phyloP scores from a whole-genome alignment of 1,140 invertebrate species.

The Drosophila orosa region DNA sequence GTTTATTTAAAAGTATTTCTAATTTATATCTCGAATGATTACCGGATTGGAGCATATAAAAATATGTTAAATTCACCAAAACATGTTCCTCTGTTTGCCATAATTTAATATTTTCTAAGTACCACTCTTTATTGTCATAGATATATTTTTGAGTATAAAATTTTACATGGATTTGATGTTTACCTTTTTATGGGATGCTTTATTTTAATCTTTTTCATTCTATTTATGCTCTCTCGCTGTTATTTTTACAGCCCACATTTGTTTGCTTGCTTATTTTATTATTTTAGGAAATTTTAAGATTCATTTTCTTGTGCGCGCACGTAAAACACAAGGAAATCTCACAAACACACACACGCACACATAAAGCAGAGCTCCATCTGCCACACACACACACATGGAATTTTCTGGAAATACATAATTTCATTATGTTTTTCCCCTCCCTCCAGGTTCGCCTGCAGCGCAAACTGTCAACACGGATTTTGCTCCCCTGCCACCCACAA shows the following conservation, averaged over 20 bases:
- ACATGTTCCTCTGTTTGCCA: neutral
- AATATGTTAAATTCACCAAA: neutral
- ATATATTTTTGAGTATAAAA: neutral
- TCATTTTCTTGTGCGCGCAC: constrained; percentile 12
- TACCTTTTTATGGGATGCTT: constrained; percentile 23
- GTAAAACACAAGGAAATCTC: constrained; percentile 59
- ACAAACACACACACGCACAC: constrained; percentile 26
- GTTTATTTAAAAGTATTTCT: too few relatives aligned
- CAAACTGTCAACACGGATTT: constrained; percentile 67
- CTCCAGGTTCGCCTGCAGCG: constrained; percentile 43
- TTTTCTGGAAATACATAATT: constrained; percentile 64
- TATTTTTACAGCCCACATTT: constrained; percentile 46
- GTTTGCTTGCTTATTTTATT: constrained; percentile 51
- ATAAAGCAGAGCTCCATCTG: constrained; percentile 63
- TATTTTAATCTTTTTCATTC: constrained; percentile 40
- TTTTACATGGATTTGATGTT: constrained; percentile 13
- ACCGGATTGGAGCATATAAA: neutral
- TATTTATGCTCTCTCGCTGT: constrained; percentile 14
- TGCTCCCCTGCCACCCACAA: neutral
- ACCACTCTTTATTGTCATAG: neutral
- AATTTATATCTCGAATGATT: too few relatives aligned
- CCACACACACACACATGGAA: constrained; percentile 47
- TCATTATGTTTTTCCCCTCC: constrained; percentile 51
- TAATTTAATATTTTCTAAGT: neutral
- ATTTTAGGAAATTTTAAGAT: constrained; percentile 50